Evolutionary conservation across 2,113 vertebrate species (phyloP), one percentile per base, ranked within the genome.

Genomic region (Lota lota): DNA sequence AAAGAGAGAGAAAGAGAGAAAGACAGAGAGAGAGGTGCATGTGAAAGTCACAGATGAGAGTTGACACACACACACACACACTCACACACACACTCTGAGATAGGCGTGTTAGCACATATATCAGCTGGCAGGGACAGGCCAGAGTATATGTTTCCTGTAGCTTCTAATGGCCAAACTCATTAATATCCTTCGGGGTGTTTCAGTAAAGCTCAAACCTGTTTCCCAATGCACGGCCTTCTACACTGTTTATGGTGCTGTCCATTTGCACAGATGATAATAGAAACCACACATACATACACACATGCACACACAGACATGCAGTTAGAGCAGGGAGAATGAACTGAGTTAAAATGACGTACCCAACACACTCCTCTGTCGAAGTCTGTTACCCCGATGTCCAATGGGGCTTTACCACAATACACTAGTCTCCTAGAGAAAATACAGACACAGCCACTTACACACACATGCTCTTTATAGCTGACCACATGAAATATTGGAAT

Each of bases 111-210:
- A 47, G 40, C 40, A 14, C 10, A 47, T 47, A 47, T 10, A 47
- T 10, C 40, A 47, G 40, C 40, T 47, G 40, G 8, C 40, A 74
- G 53, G 20, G 63, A 76, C 74, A 70, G 76, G 73, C 82, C 60
- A 14, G 20, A 72, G 61, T 69, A 63, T 68, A 53, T 33, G 28
- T 18, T 66, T 68, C 50, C 56, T 61, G 61, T 58, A 69, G 56
- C 18, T 54, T 78, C 79, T 73, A 47, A 14, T 14, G 40, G 40
- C 40, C 40, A 6, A 7, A 12, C 40, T 11, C 40, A 47, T 10
- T 11, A 14, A 6, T 47, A 75, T 68, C 78, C 76, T 80, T 74
- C 69, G 78, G 57, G 78, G 66, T 80, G 75, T 73, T 77, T 70
- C 73, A 80, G 63, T 50, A 60, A 36, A 68, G 54, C 56, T 78